A percentile compares a stretch with the other conserved stretches of the same genome.
Evolutionary conservation across 1,140 invertebrate genomes (phyloP).

Genomic region (Megalonaias nervosa): DNA sequence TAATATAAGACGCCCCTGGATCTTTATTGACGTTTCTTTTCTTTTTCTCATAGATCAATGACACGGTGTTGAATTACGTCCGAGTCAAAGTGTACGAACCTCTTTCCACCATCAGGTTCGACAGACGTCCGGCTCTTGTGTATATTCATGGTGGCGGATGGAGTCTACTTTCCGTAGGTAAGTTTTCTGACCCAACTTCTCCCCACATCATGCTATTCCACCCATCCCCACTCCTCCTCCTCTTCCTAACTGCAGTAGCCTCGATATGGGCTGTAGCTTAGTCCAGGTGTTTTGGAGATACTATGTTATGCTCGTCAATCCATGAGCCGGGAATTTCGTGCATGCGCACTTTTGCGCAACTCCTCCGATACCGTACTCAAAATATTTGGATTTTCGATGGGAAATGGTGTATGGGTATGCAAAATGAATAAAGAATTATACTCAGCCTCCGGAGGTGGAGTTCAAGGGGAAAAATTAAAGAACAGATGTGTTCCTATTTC

Average conservation of each 20-base stretch:
- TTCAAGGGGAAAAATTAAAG: too few relatives aligned
- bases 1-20: not conserved
- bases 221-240: too few relatives aligned
- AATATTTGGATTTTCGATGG: too few relatives aligned
- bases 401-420: too few relatives aligned
- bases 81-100: constrained; percentile 44
- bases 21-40: not conserved
- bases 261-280: not conserved
- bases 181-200: not conserved
- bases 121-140: constrained; percentile 37
- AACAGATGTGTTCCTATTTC: too few relatives aligned
- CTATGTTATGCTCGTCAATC: not conserved
- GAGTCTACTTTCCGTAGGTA: constrained; percentile 48
- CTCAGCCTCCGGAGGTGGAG: too few relatives aligned
- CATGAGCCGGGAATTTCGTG: not conserved
- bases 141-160: constrained; percentile 52
- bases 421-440: too few relatives aligned
- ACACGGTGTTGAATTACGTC: constrained; percentile 34
- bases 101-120: constrained; percentile 19
- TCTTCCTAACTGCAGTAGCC: not conserved
- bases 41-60: constrained; percentile 37
- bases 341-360: not conserved
- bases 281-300: not conserved
- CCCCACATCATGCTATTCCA: not conserved
- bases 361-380: too few relatives aligned